Base-by-base conservation (phyloP, 2,888 invertebrate genomes). In the Aphodius granarius region DNA sequence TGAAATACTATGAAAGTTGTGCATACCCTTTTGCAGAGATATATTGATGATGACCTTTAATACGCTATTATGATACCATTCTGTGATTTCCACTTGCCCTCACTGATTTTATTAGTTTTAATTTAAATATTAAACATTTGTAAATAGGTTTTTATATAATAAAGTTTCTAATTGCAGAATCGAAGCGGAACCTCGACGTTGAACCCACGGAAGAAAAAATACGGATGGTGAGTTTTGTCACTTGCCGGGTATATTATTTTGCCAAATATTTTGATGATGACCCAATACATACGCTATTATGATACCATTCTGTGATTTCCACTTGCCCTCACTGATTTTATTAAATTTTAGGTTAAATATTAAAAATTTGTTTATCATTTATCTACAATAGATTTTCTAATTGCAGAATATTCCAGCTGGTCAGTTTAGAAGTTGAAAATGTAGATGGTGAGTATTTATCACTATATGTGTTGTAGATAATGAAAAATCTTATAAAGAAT, bases 301-400 rank as follows among this genome's bases (percentile, higher is more conserved):
- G 76, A 78, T 15, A 22, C 65, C 71, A 64, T 13, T n/a, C 65
- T 43, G 66, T 71, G 73, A 74, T 78, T 63, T 70, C 74, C 20
- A 74, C 78, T 78, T 78, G 78, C 78, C 78, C 78, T 78, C 78
- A 72, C 77, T 77, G 77, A 77, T 63, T 66, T 23, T n/a, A 2
- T 63, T 63, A 19, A 68, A 20, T 68, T 19, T 19, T 43, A n/a
- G 43, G 6, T 43, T 43, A 9, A 43, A 43, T 43, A 43, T 6
- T 43, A 43, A 43, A 43, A 43, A 13, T 43, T 43, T 43, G 43
- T 43, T 13, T 2, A 43, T n/a, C n/a, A n/a, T n/a, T n/a, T n/a
- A n/a, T n/a, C 43, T 43, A 43, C 43, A 43, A 43, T 43, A 9
- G 43, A 43, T 43, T 6, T 43, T 43, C 13, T 9, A 9, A 13